A percentile compares a stretch with the other conserved stretches of the same genome.
Evolutionary conservation across 2,888 invertebrate genomes (phyloP).

Genomic region (Gandaritis pyraliata): DNA sequence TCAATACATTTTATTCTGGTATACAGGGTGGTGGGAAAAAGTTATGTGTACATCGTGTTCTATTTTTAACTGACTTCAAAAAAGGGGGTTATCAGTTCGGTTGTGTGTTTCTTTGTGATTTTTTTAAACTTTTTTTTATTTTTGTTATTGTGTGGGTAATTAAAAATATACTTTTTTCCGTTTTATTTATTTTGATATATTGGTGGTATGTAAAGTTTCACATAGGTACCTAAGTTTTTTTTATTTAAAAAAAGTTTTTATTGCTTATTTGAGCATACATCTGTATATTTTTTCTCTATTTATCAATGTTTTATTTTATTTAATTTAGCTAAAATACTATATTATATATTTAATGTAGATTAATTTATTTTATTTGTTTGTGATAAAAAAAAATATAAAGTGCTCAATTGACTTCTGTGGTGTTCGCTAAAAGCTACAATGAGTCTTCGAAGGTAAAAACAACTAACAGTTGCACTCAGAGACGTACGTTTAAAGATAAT

Average conservation of each 20-base stretch:
- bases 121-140: background rate
- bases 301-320: background rate
- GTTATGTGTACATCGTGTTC: conserved; percentile 4
- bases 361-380: background rate
- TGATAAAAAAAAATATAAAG: background rate
- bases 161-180: too few species aligned
- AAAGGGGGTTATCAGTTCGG: too few species aligned
- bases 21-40: conserved; percentile 30
- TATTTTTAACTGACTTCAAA: background rate
- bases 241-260: too few species aligned
- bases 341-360: too few species aligned
- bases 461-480: too few species aligned
- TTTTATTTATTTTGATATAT: too few species aligned
- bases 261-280: too few species aligned
- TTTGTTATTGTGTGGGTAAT: too few species aligned
- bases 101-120: background rate
- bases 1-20: conserved; percentile 26
- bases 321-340: background rate
- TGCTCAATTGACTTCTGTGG: conserved; percentile 8
- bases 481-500: too few species aligned
- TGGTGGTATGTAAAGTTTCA: too few species aligned
- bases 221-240: too few species aligned
- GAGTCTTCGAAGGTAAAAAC: conserved; percentile 52
- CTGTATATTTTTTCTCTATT: too few species aligned
- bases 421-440: conserved; percentile 30